A percentile compares a stretch with the other conserved stretches of the same genome.
These are phyloP conservation scores for Loripinus fragilis DNA, from an alignment of 2,888 invertebrate genomes.

Conservation along the genomic window DNA sequence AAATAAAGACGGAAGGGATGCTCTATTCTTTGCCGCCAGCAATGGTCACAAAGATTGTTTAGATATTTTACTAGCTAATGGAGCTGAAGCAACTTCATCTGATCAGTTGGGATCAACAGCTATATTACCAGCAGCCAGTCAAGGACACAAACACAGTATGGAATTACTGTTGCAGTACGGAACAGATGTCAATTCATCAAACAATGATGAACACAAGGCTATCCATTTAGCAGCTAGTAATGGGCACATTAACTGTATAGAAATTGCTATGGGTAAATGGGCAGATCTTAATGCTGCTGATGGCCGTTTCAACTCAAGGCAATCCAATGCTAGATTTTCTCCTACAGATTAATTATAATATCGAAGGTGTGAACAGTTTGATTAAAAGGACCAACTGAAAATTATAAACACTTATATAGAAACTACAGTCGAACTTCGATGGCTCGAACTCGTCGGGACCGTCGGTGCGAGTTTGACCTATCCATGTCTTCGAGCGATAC, in stretches of 20 bases:
- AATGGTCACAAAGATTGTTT: background rate
- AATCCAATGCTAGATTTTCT: too few species aligned
- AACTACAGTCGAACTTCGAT: too few species aligned
- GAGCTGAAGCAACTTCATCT: background rate
- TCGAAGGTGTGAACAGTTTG: too few species aligned
- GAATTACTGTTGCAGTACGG: background rate
- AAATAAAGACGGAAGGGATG: slow-evolving; percentile 1
- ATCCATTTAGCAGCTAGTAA: slow-evolving; percentile 97
- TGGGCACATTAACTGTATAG: slow-evolving; percentile 89
- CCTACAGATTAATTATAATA: too few species aligned
- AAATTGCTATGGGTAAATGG: slow-evolving; percentile 89
- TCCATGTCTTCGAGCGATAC: too few species aligned
- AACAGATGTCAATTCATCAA: background rate
- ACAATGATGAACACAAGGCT: slow-evolving; percentile 88
- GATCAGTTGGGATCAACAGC: background rate
- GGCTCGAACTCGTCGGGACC: too few species aligned
- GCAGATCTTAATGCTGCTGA: slow-evolving; percentile 86
- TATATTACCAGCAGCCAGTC: background rate
- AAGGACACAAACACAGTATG: background rate
- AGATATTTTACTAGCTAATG: background rate
- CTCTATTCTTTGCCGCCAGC: background rate
- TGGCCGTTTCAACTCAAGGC: too few species aligned
- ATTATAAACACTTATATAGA: too few species aligned
- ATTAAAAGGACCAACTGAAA: too few species aligned
- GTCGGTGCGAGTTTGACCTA: too few species aligned